Conservation (phyloP, 2,888 invertebrate genomes). For the Pterobdella sp. region DNA sequence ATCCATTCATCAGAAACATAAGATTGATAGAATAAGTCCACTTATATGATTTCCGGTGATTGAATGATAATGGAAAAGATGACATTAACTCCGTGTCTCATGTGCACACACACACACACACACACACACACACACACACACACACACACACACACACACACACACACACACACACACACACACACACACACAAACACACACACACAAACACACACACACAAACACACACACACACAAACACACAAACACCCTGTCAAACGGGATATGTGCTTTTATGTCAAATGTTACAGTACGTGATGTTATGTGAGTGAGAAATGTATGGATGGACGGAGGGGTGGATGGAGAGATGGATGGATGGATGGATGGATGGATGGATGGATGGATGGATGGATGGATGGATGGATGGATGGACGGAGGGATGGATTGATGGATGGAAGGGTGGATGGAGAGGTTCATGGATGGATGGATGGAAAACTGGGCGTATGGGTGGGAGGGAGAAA, state of each 20-base stretch:
- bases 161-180: slow-evolving; percentile 9
- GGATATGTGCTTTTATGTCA: not conserved
- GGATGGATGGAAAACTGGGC: not conserved
- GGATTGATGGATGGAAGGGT: not conserved
- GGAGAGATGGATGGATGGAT: slow-evolving; percentile 9
- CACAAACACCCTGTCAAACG: too few relatives aligned
- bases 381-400: not conserved
- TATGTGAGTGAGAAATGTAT: not conserved
- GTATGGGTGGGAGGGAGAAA: not conserved
- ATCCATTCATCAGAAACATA: not conserved
- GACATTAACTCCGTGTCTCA: too few relatives aligned
- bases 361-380: not conserved
- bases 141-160: slow-evolving; percentile 3
- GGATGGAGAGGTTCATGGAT: not conserved
- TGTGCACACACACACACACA: slow-evolving; percentile 6
- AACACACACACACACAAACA: too few relatives aligned
- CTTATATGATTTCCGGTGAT: too few relatives aligned
- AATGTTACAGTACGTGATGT: too few relatives aligned
- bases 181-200: too few relatives aligned
- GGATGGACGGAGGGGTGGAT: too few relatives aligned
- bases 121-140: slow-evolving; percentile 7
- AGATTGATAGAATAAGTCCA: too few relatives aligned
- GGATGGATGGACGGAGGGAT: too few relatives aligned
- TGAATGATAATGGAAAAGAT: too few relatives aligned
- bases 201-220: too few relatives aligned